Evolutionary conservation across 2,888 invertebrate genomes (phyloP).

Genomic region (Amitus sp.): DNA sequence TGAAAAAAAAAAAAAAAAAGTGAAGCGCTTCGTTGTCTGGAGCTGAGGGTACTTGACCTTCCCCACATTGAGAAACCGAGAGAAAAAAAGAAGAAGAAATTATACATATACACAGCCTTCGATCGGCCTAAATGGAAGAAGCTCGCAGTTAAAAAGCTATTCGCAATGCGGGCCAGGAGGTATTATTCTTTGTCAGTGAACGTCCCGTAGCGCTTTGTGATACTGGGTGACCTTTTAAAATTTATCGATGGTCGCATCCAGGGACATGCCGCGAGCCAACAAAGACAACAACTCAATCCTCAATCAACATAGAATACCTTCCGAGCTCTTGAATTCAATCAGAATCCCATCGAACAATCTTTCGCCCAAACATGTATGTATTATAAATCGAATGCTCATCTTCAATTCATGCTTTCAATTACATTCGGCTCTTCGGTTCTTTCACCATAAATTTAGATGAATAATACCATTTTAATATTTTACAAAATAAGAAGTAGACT

Average conservation of each 20-base stretch:
- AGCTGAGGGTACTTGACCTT: conserved; percentile 62
- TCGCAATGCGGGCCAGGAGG: conserved; percentile 32
- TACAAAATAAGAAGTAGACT: no score
- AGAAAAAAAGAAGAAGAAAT: conserved; percentile 25
- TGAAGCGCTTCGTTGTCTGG: conserved; percentile 62
- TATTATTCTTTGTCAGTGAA: conserved; percentile 30
- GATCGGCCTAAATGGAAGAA: conserved; percentile 37
- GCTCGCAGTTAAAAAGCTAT: conserved; percentile 32
- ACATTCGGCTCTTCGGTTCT: no score
- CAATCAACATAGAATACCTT: conserved; percentile 5
- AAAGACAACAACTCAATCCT: conserved; percentile 17
- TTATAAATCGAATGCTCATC: no score
- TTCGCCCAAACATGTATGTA: no score
- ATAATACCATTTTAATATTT: no score
- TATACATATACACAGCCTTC: conserved; percentile 26
- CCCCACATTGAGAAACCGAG: conserved; percentile 53
- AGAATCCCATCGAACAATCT: neutral
- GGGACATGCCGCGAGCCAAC: conserved; percentile 7
- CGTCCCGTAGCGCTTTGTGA: conserved; percentile 17
- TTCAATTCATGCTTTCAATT: no score
- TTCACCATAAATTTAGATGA: no score
- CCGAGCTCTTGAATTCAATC: conserved; percentile 1
- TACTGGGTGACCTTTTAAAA: conserved; percentile 21
- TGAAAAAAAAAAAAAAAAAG: conserved; percentile 29
- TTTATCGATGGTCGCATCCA: conserved; percentile 31